A percentile compares a stretch with the other conserved stretches of the same genome.
Conservation (phyloP, 2,888 invertebrate species). For the Tortrix viridana region DNA sequence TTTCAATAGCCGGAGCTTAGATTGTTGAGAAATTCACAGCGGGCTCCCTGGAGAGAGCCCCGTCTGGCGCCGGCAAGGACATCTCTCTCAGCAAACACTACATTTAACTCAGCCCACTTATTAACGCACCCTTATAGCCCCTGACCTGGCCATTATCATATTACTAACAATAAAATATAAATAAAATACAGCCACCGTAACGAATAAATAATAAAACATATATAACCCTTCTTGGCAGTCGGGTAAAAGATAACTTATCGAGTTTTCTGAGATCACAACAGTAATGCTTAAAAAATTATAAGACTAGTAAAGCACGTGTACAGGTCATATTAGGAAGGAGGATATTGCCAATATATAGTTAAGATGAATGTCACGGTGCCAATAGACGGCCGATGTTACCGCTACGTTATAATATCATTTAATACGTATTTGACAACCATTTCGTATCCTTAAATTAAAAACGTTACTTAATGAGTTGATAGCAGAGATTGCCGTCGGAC, state of each 20-base stretch:
- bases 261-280: conserved; percentile 53
- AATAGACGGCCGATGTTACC: conserved; percentile 29
- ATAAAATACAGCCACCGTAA: conserved; percentile 21
- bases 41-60: too few species aligned
- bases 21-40: too few species aligned
- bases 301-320: conserved; percentile 47
- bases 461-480: conserved; percentile 19
- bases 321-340: conserved; percentile 20
- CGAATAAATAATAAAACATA: conserved; percentile 21
- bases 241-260: conserved; percentile 33
- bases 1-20: too few species aligned
- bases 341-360: conserved; percentile 15
- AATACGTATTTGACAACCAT: conserved; percentile 50
- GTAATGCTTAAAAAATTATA: conserved; percentile 44
- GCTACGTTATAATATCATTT: conserved; percentile 37
- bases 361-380: conserved; percentile 10
- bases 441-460: conserved; percentile 45
- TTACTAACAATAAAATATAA: conserved; percentile 1
- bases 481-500: conserved; percentile 16
- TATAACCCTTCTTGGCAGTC: too few species aligned
- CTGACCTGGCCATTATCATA: neutral
- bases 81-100: neutral
- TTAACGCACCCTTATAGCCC: conserved; percentile 9
- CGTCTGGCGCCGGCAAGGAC: too few species aligned
- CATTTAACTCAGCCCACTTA: conserved; percentile 1